Conservation (phyloP, 2,797 vertebrate species). For the Halcyon smyrnensis region DNA sequence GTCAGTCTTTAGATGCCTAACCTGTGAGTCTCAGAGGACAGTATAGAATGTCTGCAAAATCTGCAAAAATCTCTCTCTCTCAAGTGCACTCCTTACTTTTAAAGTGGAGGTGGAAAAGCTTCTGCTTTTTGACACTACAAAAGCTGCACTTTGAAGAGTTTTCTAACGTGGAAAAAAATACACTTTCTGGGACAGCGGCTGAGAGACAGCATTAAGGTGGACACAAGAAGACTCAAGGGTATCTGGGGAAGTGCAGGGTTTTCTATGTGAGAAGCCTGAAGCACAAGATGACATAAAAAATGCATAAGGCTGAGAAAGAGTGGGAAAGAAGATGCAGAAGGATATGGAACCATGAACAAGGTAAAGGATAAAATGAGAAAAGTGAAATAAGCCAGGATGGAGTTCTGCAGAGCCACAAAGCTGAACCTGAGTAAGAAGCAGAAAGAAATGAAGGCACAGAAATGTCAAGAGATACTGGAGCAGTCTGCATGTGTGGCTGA, state of each 20-base stretch:
- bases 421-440: not conserved
- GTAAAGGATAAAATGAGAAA: not conserved
- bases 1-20: not conserved
- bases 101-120: not conserved
- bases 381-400: not conserved
- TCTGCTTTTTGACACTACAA: conserved; percentile 32
- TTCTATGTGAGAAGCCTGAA: not conserved
- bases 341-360: not conserved
- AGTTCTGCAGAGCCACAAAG: not conserved
- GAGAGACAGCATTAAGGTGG: not conserved
- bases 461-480: not conserved
- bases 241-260: not conserved
- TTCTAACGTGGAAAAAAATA: not conserved
- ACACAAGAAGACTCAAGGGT: not conserved
- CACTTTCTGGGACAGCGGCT: not conserved
- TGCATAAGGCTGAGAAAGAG: conserved; percentile 30
- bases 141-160: conserved; percentile 13
- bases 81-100: not conserved
- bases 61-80: not conserved
- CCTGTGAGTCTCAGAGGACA: not conserved
- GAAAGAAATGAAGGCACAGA: not conserved
- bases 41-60: not conserved
- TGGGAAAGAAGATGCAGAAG: not conserved
- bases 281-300: conserved; percentile 50
- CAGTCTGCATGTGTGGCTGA: not conserved